phyloP scores from a whole-genome alignment of 2,797 vertebrate species.

The Erithacus rubecula region DNA sequence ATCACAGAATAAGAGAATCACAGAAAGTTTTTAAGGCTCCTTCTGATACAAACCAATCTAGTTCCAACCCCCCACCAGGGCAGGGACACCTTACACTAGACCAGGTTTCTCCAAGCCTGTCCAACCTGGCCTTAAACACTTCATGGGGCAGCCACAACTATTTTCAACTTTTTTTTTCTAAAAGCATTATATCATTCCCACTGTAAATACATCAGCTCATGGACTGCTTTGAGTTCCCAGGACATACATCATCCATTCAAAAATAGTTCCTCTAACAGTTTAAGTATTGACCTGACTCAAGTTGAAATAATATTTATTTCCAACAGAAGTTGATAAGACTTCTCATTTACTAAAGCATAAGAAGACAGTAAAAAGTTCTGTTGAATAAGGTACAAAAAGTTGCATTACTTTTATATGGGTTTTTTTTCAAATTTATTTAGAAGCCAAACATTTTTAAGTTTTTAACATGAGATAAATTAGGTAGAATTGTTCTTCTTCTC shows the following conservation, averaged over 20 bases:
- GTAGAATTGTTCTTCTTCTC: background rate
- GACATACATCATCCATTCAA: background rate
- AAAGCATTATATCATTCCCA: background rate
- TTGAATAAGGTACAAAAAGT: background rate
- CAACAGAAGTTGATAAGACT: background rate
- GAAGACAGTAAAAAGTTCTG: background rate
- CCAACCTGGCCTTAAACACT: background rate
- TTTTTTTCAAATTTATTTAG: background rate
- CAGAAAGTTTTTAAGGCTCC: too few relatives aligned
- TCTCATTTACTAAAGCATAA: background rate
- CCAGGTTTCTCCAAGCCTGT: background rate
- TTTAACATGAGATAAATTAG: background rate
- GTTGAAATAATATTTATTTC: background rate
- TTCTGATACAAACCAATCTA: too few relatives aligned
- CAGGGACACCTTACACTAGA: background rate
- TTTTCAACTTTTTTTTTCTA: background rate
- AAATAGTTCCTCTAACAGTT: background rate
- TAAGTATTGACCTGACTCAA: background rate
- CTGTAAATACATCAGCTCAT: background rate
- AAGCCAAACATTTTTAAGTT: background rate
- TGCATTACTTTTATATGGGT: background rate
- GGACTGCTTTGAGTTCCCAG: background rate
- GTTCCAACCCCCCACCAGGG: background rate
- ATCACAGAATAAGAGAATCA: background rate
- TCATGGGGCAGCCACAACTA: background rate